Evolutionary conservation across 35 echinoderm and acorn worm genomes (phyloP), one percentile per base, ranked within the genome.

Genomic region (Diadema setosum): DNA sequence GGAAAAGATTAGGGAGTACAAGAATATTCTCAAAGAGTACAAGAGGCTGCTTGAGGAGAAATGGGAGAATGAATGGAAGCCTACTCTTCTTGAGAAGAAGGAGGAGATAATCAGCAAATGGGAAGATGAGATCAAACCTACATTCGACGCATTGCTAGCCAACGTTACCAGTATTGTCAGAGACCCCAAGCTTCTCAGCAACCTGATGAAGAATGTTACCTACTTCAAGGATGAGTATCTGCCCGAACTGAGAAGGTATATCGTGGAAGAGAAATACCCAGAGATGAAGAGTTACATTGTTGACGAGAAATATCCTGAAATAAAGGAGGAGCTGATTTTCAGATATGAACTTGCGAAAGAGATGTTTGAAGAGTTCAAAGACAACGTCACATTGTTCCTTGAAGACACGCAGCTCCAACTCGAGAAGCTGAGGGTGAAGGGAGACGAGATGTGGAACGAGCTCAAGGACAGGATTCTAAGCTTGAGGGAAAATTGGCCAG

Each of bases 221-320:
- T 18, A 65, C n/a, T 50, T 86, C 58, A 30, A 24, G 39, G 37
- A 30, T 14, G 80, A 83, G 37, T 58, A 37, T 15, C 15, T 45
- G 9, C 63, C 42, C 40, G 67, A 46, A 2, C 15, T 74, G 59
- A 42, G 70, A 63, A 90, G 50, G 18, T 45, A 24, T 14, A 23
- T 65, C 81, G 1, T 90, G 20, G 39, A 82, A 35, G 88, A 44
- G 30, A 84, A 84, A 34, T 90, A 69, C 41, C 57, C 58, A 14
- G 44, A 50, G 58, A 42, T 82, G 40, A 70, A 46, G 60, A 46
- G 42, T 21, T 32, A 36, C 7, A 70, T 90, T 1, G 32, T 46
- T 3, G 78, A 90, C 42, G 76, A 81, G 30, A 89, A 89, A 39
- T 89, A 82, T 27, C 39, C 74, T 21, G 32, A 81, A 29, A 20